phyloP scores from a whole-genome alignment of 2,797 vertebrate genomes.

The Acanthornis magna region DNA sequence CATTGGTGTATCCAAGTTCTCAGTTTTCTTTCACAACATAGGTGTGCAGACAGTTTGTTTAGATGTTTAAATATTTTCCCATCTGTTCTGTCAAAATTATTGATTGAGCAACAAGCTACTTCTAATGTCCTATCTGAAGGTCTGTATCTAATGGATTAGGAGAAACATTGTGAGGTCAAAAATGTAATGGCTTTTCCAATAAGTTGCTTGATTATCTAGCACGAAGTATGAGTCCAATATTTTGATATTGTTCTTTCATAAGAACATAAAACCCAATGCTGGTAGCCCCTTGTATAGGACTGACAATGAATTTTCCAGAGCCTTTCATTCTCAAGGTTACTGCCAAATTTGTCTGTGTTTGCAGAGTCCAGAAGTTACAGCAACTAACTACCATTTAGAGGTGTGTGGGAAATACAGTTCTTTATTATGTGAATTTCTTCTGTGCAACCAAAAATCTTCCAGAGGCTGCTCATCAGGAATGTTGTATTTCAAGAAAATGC shows the following conservation, averaged over 20 bases:
- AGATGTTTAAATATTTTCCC: slow-evolving; percentile 74
- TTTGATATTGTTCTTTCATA: neutral
- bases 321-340: neutral
- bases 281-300: neutral
- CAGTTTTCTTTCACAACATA: slow-evolving; percentile 79
- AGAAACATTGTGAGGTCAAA: neutral
- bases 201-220: neutral
- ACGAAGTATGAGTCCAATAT: neutral
- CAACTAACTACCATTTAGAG: neutral
- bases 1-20: slow-evolving; percentile 71
- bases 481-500: neutral
- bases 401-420: neutral
- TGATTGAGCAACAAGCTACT: slow-evolving; percentile 67
- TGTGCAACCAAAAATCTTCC: neutral
- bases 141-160: neutral
- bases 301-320: neutral
- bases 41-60: slow-evolving; percentile 79
- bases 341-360: neutral
- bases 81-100: slow-evolving; percentile 77
- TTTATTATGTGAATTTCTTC: neutral
- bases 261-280: neutral
- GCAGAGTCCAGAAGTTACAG: neutral
- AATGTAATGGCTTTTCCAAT: neutral
- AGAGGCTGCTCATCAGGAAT: neutral
- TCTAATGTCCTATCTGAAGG: neutral